Percentiles rank a stretch among this genome's conserved stretches.
These are phyloP conservation scores for Dufourea novaeangliae DNA, from an alignment of 1,140 invertebrate genomes.

Conservation along the genomic window DNA sequence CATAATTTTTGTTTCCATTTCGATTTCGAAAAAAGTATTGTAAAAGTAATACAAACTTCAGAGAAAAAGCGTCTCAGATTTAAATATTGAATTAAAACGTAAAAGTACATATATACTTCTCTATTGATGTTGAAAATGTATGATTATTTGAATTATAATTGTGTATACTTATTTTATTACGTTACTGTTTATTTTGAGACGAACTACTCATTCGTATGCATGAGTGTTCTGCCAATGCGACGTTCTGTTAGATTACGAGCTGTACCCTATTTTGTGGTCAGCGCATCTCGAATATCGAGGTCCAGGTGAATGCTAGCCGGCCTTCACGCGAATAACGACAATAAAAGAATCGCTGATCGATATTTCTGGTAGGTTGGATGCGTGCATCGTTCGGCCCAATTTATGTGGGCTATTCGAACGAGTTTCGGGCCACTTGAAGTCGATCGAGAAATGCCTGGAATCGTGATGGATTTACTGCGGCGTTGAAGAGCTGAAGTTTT, in stretches of 20 bases:
- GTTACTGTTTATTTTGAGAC: no score
- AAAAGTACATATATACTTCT: no score
- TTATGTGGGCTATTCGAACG: slow-evolving; percentile 10
- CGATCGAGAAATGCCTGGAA: slow-evolving; percentile 31
- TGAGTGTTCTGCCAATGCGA: no score
- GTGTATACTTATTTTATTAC: no score
- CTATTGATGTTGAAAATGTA: no score
- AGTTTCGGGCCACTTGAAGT: slow-evolving; percentile 35
- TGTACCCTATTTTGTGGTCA: background rate
- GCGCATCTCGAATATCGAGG: background rate
- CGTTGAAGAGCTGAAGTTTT: slow-evolving; percentile 37
- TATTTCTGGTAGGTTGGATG: slow-evolving; percentile 8
- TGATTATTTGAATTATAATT: no score
- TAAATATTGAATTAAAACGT: no score
- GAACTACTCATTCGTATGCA: no score
- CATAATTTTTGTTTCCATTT: no score
- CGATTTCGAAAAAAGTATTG: no score
- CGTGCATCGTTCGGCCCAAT: background rate
- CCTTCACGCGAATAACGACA: background rate
- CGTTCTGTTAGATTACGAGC: background rate
- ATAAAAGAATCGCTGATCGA: slow-evolving; percentile 5
- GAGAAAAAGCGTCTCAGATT: no score
- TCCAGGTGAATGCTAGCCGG: background rate
- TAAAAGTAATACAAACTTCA: no score
- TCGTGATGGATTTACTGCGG: slow-evolving; percentile 41